These are phyloP conservation scores for Myrmecobius fasciatus DNA, from an alignment of 2,113 vertebrate species.

Conservation along the genomic window DNA sequence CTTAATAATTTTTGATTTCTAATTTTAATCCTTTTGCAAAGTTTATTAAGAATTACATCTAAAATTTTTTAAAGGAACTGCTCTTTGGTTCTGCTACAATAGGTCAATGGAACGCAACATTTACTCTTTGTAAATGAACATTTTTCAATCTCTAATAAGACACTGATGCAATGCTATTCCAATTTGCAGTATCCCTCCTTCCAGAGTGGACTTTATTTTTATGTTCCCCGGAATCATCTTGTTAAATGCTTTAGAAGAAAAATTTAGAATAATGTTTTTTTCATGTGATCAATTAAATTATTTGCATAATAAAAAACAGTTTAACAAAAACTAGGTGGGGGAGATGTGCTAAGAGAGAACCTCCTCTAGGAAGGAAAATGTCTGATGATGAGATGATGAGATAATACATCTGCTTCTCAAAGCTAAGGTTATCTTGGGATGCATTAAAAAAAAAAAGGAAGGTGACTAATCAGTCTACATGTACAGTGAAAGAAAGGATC, in stretches of 20 bases:
- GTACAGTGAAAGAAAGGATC: background rate
- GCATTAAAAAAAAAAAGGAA: background rate
- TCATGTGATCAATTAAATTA: slow-evolving; percentile 90
- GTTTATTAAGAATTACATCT: slow-evolving; percentile 83
- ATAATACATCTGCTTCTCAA: background rate
- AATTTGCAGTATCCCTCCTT: slow-evolving; percentile 74
- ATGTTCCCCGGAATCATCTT: slow-evolving; percentile 83
- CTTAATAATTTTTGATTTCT: slow-evolving; percentile 81
- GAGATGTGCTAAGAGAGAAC: background rate
- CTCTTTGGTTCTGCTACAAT: slow-evolving; percentile 75
- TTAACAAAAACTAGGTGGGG: background rate
- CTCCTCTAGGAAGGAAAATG: background rate
- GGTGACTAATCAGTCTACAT: background rate
- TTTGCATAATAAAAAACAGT: slow-evolving; percentile 83
- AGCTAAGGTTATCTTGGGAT: background rate
- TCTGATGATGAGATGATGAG: background rate
- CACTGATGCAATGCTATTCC: slow-evolving; percentile 78
- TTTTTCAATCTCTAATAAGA: slow-evolving; percentile 78
- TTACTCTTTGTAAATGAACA: slow-evolving; percentile 82
- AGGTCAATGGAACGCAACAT: slow-evolving; percentile 81
- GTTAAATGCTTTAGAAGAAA: slow-evolving; percentile 82
- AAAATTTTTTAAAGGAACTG: slow-evolving; percentile 75
- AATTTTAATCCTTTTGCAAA: slow-evolving; percentile 78
- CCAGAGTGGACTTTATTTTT: slow-evolving; percentile 77
- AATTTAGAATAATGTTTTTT: slow-evolving; percentile 87